Conservation (phyloP, 2,888 invertebrate species). For the Microctonus hyperodae region DNA sequence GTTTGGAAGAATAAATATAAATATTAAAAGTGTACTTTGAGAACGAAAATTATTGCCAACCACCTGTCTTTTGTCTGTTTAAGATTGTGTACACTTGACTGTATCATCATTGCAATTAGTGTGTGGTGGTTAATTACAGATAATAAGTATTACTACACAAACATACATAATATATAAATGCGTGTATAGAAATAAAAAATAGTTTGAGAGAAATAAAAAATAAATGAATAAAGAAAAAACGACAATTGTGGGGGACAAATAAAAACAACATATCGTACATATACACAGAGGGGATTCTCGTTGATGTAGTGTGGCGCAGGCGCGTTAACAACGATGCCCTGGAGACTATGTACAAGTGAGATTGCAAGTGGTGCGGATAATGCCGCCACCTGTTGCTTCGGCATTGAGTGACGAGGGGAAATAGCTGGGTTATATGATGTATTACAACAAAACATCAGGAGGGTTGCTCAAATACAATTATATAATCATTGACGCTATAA, state of each 20-base stretch:
- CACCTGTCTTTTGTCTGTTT: not conserved
- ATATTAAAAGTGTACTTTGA: not conserved
- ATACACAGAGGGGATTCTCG: conserved; percentile 8
- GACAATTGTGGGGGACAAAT: too few relatives aligned
- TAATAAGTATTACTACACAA: not conserved
- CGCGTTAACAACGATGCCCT: conserved; percentile 26
- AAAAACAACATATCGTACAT: not conserved
- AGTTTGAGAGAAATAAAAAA: not conserved
- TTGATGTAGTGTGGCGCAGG: conserved; percentile 1
- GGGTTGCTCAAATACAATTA: not conserved
- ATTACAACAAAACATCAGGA: not conserved
- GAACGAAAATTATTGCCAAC: not conserved
- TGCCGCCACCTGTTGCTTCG: conserved; percentile 24
- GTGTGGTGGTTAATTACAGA: not conserved
- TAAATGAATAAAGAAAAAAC: not conserved
- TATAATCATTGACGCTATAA: not conserved
- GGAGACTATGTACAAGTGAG: conserved; percentile 8
- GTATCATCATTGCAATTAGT: not conserved
- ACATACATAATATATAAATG: not conserved
- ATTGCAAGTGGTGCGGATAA: conserved; percentile 23
- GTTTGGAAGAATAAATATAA: not conserved
- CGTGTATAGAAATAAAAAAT: not conserved
- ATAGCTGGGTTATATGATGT: conserved; percentile 3
- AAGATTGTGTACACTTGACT: not conserved
- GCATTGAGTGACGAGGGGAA: conserved; percentile 16